These are phyloP conservation scores for Ellobius talpinus DNA, from an alignment of 2,113 vertebrate species.

Conservation along the genomic window DNA sequence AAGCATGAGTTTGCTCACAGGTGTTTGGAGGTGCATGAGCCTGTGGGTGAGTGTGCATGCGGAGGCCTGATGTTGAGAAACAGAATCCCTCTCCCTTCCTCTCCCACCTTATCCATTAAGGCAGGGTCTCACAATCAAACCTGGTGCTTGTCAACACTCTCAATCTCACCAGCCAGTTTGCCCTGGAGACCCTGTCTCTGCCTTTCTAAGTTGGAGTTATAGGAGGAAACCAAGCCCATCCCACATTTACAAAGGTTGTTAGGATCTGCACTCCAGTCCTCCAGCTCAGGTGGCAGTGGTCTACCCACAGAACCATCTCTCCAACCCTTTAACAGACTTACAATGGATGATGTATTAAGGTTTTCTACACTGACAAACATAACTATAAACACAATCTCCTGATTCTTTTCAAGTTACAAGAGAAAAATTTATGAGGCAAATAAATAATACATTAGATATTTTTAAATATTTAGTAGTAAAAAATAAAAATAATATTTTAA, in stretches of 20 bases:
- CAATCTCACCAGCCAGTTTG: background rate
- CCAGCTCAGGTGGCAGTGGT: background rate
- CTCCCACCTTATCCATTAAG: background rate
- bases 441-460: background rate
- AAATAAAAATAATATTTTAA: background rate
- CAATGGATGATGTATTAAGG: background rate
- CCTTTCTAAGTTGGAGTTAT: background rate
- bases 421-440: background rate
- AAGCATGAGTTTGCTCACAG: background rate
- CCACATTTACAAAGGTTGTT: background rate
- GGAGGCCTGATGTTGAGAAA: background rate
- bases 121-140: background rate
- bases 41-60: background rate
- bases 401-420: background rate
- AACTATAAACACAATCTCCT: background rate
- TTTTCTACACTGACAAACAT: background rate
- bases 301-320: background rate
- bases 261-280: background rate
- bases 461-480: background rate
- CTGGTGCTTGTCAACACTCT: background rate
- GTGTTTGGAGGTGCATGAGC: background rate
- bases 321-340: background rate
- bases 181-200: background rate
- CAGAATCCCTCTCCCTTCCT: background rate
- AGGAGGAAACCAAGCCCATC: background rate